phyloP scores from a whole-genome alignment of 2,797 vertebrate species.

The Sebastes kiyomatsui region DNA sequence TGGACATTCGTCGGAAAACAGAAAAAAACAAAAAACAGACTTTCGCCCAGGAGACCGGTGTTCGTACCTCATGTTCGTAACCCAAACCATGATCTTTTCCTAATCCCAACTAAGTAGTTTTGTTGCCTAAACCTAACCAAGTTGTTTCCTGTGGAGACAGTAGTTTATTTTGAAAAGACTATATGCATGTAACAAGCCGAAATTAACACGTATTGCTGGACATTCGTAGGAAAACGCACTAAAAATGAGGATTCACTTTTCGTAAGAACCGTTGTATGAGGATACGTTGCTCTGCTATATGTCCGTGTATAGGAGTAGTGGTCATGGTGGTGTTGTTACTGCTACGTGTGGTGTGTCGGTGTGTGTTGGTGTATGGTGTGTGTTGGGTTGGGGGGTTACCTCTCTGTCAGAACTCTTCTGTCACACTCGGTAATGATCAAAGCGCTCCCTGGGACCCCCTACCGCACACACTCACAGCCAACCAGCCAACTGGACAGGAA shows the following conservation, averaged over 20 bases:
- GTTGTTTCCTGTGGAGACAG: too few species aligned
- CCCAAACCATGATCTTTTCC: too few species aligned
- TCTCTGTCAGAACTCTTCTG: conserved; percentile 84
- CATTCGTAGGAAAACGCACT: neutral
- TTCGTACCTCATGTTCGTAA: too few species aligned
- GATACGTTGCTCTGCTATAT: neutral
- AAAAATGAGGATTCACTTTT: neutral
- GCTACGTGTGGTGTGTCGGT: conserved; percentile 17
- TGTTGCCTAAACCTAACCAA: too few species aligned
- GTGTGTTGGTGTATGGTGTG: conserved; percentile 19
- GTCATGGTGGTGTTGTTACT: conserved; percentile 55
- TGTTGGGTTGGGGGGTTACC: conserved; percentile 56
- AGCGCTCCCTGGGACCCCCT: conserved; percentile 81
- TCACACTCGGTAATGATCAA: conserved; percentile 85
- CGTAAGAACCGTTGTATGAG: neutral
- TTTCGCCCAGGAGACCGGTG: too few species aligned
- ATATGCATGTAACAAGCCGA: too few species aligned
- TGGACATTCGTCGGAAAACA: too few species aligned
- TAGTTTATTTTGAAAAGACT: too few species aligned
- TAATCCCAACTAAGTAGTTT: too few species aligned
- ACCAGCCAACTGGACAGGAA: conserved; percentile 80
- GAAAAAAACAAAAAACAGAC: too few species aligned
- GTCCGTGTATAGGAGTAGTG: conserved; percentile 31
- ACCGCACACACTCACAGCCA: conserved; percentile 75
- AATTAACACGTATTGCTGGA: neutral